Evolutionary conservation across 1,140 invertebrate species (phyloP), one percentile per base, ranked within the genome.

Genomic region (Euura lappo): DNA sequence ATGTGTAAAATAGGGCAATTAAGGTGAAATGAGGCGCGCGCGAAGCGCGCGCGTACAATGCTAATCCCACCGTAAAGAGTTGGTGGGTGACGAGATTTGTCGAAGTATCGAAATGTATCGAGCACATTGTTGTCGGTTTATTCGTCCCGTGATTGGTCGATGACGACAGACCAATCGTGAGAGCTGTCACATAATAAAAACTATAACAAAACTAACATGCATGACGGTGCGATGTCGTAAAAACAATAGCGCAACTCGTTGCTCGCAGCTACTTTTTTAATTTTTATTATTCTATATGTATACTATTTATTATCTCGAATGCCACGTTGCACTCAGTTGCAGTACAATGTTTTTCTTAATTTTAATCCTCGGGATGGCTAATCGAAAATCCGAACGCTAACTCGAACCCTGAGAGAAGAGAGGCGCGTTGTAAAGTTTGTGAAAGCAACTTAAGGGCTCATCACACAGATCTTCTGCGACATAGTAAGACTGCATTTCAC

Each of bases 381-480:
- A 70, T 51, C 13, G 74, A 74, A 69, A 51, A 70, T 28, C 6
- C 43, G 7, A 70, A 11, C 45, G 73, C 70, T 68, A 43, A 10
- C 47, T 46, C 51, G 47, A 70, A 72, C 69, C 60, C 68, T 45
- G 65, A 68, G 4, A 3, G 42, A 69, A 71, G 72, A 44, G 70
- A 76, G 71, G 75, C 79, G 6, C 75, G 64, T 44, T 79, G 79
- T 51, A 78, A 76, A 72, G 69, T 76, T 60, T 80, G 79, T 65
- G 60, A 75, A 43, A 65, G 44, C 28, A 10, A 68, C n/a, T 72
- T 80, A 7, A 60, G 76, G 7, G 65, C 68, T 45, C 77, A 80
- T 51, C 45, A 70, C 7, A 10, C 74, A 8, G 77, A 80, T 67
- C 75, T 79, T 7, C 51, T 77, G 71, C 75, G 70, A 42, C 73